Conservation (phyloP, 2,113 vertebrate genomes). For the Neolamprologus cancellatus region DNA sequence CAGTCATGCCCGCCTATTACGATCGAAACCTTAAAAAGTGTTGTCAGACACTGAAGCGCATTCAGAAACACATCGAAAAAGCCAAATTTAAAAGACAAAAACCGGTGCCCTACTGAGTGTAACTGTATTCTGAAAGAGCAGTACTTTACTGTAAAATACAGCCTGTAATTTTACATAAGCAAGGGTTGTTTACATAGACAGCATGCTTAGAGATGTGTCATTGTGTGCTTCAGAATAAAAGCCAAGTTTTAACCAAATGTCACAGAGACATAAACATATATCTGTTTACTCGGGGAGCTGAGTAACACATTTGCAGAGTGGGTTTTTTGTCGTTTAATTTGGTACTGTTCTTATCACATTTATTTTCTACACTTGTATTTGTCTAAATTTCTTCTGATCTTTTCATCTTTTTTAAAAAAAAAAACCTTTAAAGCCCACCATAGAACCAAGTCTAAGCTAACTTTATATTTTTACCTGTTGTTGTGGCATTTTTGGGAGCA, state of each 20-base stretch:
- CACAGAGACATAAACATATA: not conserved
- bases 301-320: not conserved
- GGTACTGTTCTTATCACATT: not conserved
- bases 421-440: accelerated
- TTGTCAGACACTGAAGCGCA: not conserved
- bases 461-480: not conserved
- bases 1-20: not conserved
- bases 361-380: not conserved
- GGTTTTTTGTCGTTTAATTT: accelerated
- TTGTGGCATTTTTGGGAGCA: not conserved
- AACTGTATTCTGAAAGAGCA: not conserved
- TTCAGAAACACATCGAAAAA: not conserved
- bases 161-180: not conserved
- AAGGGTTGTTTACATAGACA: not conserved
- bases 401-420: accelerated
- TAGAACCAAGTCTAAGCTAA: not conserved
- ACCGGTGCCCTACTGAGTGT: not conserved
- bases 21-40: not conserved
- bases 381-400: not conserved
- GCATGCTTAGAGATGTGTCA: not conserved
- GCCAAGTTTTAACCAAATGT: not conserved
- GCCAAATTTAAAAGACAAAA: not conserved
- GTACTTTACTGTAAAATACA: not conserved
- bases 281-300: not conserved
- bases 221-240: not conserved